phyloP scores from a whole-genome alignment of 1,140 invertebrate species.

The Cecropterus lyciades region DNA sequence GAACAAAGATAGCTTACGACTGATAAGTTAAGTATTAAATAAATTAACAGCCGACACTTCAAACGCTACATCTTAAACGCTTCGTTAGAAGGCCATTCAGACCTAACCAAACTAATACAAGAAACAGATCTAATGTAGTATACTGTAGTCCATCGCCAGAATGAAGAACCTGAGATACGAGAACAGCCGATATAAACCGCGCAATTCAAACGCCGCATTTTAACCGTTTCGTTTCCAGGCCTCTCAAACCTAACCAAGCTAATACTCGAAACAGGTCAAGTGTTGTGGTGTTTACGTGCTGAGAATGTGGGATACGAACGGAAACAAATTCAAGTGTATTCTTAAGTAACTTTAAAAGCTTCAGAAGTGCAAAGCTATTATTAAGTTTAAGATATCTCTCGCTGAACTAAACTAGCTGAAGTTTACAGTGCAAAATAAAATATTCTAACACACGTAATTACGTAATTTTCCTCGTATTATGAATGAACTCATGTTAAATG shows the following conservation, averaged over 20 bases:
- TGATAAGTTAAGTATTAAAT: no score
- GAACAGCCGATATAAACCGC: neutral
- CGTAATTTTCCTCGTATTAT: no score
- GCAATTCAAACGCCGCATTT: neutral
- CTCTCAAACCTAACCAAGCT: conserved; percentile 18
- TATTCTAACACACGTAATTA: no score
- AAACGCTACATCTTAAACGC: no score
- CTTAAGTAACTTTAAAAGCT: conserved; percentile 36
- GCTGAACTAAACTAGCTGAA: no score
- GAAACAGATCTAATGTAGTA: conserved; percentile 32
- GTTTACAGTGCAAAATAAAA: no score
- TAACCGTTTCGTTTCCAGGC: neutral
- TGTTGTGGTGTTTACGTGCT: conserved; percentile 35
- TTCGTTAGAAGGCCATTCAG: no score
- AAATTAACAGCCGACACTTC: no score
- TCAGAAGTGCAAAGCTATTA: conserved; percentile 12
- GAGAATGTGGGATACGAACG: conserved; percentile 29
- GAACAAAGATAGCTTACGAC: no score
- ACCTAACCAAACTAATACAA: conserved; percentile 32
- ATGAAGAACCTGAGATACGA: conserved; percentile 27
- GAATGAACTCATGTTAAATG: no score
- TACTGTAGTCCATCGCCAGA: no score
- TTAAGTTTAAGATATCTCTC: conserved; percentile 10
- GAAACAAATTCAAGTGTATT: conserved; percentile 33
- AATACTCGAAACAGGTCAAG: conserved; percentile 35